Conservation (phyloP, 1,140 invertebrate genomes). For the Atta cephalotes region DNA sequence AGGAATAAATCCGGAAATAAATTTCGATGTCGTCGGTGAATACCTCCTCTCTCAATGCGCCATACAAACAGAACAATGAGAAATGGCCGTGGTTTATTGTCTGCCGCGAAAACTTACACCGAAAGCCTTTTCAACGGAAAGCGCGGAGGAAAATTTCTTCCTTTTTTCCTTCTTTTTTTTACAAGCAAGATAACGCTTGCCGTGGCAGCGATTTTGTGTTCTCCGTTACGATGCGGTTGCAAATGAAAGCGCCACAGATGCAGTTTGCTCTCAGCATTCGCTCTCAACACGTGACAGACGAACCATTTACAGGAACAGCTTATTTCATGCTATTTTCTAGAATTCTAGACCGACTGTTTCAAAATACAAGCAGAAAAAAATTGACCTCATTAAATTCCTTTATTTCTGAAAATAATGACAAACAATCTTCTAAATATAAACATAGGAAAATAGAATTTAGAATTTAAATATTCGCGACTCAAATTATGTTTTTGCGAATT, state of each 20-base stretch:
- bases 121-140: slow-evolving; percentile 59
- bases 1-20: slow-evolving; percentile 58
- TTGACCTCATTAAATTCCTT: not conserved
- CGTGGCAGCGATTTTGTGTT: slow-evolving; percentile 46
- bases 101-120: slow-evolving; percentile 59
- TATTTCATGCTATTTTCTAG: slow-evolving; percentile 32
- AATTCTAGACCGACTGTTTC: not conserved
- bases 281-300: slow-evolving; percentile 31
- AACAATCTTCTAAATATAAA: not conserved
- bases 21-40: slow-evolving; percentile 58
- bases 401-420: not conserved
- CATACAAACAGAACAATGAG: slow-evolving; percentile 52
- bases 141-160: slow-evolving; percentile 40
- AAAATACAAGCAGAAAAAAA: slow-evolving; percentile 12
- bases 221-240: slow-evolving; percentile 36
- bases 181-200: slow-evolving; percentile 53
- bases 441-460: not conserved
- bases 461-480: not conserved
- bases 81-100: slow-evolving; percentile 62
- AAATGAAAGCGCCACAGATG: slow-evolving; percentile 44
- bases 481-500: not conserved
- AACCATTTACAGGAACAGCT: slow-evolving; percentile 40
- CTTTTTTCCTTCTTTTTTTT: not conserved
- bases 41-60: slow-evolving; percentile 39
- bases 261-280: slow-evolving; percentile 33